A percentile compares a stretch with the other conserved stretches of the same genome.
Conservation (phyloP, 2,888 invertebrate genomes). For the Sussaba pulchella region DNA sequence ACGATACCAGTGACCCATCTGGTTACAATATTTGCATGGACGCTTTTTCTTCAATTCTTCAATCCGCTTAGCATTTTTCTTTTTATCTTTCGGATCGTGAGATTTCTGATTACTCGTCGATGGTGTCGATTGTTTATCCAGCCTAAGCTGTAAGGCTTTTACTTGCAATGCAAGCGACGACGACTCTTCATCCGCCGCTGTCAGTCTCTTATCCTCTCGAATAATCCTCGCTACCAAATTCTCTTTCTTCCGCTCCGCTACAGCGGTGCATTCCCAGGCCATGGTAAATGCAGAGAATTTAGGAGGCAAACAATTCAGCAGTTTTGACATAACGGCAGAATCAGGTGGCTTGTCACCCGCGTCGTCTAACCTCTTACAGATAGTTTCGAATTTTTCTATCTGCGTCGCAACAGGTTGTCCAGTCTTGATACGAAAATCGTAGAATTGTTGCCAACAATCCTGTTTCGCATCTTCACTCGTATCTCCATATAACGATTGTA, state of each 20-base stretch:
- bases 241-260: not conserved
- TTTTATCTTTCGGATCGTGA: too few species aligned
- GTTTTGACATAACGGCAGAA: not conserved
- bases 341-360: not conserved
- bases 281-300: not conserved
- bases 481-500: constrained; percentile 59
- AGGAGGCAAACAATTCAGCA: not conserved
- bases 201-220: not conserved
- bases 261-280: not conserved
- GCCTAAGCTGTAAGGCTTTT: not conserved
- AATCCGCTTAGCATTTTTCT: not conserved
- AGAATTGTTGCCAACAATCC: constrained; percentile 59
- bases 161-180: not conserved
- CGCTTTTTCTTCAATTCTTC: constrained; percentile 3
- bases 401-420: constrained; percentile 38
- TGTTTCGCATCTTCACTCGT: constrained; percentile 58
- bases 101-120: too few species aligned
- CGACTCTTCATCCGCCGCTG: not conserved
- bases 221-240: not conserved
- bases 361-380: not conserved
- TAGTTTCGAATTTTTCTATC: constrained; percentile 30
- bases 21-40: not conserved
- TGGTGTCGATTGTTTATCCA: not conserved
- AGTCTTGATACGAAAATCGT: constrained; percentile 55
- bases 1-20: not conserved